Conservation (phyloP, 2,888 invertebrate species). For the Anodontia alba region DNA sequence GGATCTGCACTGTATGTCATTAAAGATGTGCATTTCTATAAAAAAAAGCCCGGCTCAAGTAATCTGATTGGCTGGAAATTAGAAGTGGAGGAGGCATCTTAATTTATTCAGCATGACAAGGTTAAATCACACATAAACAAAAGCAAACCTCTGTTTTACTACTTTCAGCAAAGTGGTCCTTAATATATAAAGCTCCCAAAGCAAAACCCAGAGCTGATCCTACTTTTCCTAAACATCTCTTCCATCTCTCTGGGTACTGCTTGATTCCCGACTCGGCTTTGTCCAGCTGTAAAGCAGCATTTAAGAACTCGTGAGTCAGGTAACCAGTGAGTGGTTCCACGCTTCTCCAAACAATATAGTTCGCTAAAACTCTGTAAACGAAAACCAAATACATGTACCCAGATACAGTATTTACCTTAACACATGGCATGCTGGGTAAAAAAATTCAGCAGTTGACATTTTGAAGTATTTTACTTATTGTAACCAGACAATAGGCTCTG, state of each 20-base stretch:
- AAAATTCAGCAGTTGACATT: too few relatives aligned
- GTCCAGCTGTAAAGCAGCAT: slow-evolving; percentile 65
- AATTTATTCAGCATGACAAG: too few relatives aligned
- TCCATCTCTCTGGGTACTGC: slow-evolving; percentile 67
- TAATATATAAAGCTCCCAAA: slow-evolving; percentile 74
- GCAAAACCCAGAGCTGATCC: slow-evolving; percentile 70
- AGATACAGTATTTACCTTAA: background rate
- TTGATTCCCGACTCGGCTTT: slow-evolving; percentile 65
- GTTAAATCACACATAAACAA: too few relatives aligned
- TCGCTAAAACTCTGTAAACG: slow-evolving; percentile 72
- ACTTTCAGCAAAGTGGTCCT: slow-evolving; percentile 70
- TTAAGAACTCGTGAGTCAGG: slow-evolving; percentile 63
- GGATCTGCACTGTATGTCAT: too few relatives aligned
- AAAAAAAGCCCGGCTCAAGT: too few relatives aligned
- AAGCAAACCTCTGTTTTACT: slow-evolving; percentile 71
- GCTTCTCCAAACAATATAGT: slow-evolving; percentile 75
- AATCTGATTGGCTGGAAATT: too few relatives aligned
- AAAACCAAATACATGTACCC: background rate
- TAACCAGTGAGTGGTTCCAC: slow-evolving; percentile 62
- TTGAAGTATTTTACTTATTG: too few relatives aligned
- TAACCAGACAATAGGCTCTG: too few relatives aligned
- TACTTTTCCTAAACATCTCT: slow-evolving; percentile 69
- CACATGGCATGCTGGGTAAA: too few relatives aligned
- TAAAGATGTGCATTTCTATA: too few relatives aligned
- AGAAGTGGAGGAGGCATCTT: too few relatives aligned